Evolutionary conservation across 2,888 invertebrate genomes (phyloP), one percentile per base, ranked within the genome.

Genomic region (Heliconius ismenius): DNA sequence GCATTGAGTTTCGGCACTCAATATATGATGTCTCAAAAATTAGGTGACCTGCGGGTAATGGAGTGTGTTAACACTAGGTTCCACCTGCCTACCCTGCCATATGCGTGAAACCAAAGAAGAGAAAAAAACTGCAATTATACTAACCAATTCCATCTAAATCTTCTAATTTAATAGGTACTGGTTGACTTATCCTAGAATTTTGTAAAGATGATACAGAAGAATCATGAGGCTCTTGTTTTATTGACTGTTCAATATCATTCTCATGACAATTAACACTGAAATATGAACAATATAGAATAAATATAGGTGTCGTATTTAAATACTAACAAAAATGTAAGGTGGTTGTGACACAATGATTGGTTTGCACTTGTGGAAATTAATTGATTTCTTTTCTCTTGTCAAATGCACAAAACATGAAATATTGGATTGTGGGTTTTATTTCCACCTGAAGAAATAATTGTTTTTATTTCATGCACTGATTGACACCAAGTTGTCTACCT

Each of bases 111-210:
- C 49, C 18, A 49, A 49, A 49, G 18, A 49, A 49, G 6, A 49
- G 49, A 18, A 49, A 65, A 64, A 36, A 36, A 65, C 21, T 54
- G 9, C 13, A 32, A 28, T 36, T 60, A 60, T 28, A 81, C 87
- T 88, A 85, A 93, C 94, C 93, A 84, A 94, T 93, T 81, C 93
- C 94, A 89, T 94, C 94, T 73, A 94, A 87, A 84, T 94, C 94
- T 84, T 94, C 94, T 74, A 94, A 83, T 82, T 93, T 93, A 76
- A 94, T 93, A 64, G 94, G 93, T 74, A 93, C 90, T 18, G 92
- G 91, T 81, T 92, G 91, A 75, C 85, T 83, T 49, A 87, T 81
- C 79, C 87, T 87, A 58, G 87, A 84, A 72, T 86, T 89, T 78
- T 86, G 86, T 69, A 85, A 81, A 58, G 87, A 81, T 74, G 83